phyloP scores from a whole-genome alignment of 2,888 invertebrate species.

The Crematogaster levior region DNA sequence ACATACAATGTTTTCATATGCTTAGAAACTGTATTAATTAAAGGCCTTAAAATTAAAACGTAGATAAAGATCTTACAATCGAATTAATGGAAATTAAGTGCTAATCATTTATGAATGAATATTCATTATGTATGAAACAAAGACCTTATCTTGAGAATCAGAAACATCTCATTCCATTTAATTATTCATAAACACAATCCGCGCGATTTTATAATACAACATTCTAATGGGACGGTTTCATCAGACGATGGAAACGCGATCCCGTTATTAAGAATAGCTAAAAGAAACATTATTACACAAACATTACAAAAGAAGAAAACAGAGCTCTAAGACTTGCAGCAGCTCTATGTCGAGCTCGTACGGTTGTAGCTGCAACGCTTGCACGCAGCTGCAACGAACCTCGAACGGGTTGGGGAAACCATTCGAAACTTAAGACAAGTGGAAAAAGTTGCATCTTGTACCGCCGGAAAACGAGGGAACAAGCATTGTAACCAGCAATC shows the following conservation, averaged over 20 bases:
- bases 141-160: neutral
- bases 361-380: conserved; percentile 15
- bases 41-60: neutral
- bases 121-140: conserved; percentile 21
- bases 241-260: neutral
- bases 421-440: conserved; percentile 45
- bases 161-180: conserved; percentile 11
- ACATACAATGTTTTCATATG: neutral
- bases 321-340: neutral
- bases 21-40: neutral
- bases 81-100: neutral
- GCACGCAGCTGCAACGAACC: conserved; percentile 29
- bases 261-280: conserved; percentile 2
- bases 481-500: conserved; percentile 15
- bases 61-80: neutral
- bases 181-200: conserved; percentile 31
- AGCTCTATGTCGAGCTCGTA: neutral
- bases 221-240: neutral
- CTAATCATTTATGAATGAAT: conserved; percentile 15
- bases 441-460: conserved; percentile 28
- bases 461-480: conserved; percentile 8
- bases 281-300: neutral
- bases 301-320: neutral
- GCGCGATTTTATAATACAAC: conserved; percentile 9
- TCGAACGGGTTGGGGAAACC: conserved; percentile 14